A percentile compares a stretch with the other conserved stretches of the same genome.
Evolutionary conservation across 2,113 vertebrate genomes (phyloP).

Genomic region (Hiodon tergisus): DNA sequence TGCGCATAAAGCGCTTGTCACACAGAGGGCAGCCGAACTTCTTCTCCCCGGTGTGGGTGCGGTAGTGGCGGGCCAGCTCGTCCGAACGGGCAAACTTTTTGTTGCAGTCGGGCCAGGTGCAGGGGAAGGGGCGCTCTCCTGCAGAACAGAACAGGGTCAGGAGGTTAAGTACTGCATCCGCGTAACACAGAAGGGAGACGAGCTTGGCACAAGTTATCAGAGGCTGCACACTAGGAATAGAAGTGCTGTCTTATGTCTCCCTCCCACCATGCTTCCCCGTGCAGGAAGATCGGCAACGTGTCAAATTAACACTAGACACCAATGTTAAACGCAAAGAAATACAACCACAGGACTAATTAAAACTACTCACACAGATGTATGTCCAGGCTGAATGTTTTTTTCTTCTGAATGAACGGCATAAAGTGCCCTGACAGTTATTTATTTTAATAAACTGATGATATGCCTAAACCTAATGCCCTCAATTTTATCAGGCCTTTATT

Average conservation of each 20-base stretch:
- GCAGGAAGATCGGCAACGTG: too few relatives aligned
- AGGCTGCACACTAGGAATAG: neutral
- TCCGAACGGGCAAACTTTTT: slow-evolving; percentile 97
- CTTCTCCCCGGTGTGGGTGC: slow-evolving; percentile 98
- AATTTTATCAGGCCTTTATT: neutral
- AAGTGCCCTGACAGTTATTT: neutral
- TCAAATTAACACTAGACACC: neutral
- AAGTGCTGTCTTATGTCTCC: too few relatives aligned
- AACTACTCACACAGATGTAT: too few relatives aligned
- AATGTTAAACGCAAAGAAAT: neutral
- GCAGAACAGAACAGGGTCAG: slow-evolving; percentile 14
- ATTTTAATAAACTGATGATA: neutral
- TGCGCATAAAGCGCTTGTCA: slow-evolving; percentile 97
- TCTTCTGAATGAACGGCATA: neutral
- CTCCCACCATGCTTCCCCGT: too few relatives aligned
- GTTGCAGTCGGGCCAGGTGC: slow-evolving; percentile 89
- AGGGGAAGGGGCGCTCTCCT: slow-evolving; percentile 93
- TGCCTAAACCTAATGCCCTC: neutral
- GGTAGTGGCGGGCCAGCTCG: slow-evolving; percentile 91
- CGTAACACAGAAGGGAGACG: neutral
- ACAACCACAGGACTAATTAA: neutral
- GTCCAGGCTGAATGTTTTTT: too few relatives aligned
- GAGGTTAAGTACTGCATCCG: neutral
- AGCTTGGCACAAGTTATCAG: neutral
- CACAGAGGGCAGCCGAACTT: slow-evolving; percentile 92